Base-by-base conservation (phyloP, 1,140 invertebrate species). In the Harpegnathos saltator region DNA sequence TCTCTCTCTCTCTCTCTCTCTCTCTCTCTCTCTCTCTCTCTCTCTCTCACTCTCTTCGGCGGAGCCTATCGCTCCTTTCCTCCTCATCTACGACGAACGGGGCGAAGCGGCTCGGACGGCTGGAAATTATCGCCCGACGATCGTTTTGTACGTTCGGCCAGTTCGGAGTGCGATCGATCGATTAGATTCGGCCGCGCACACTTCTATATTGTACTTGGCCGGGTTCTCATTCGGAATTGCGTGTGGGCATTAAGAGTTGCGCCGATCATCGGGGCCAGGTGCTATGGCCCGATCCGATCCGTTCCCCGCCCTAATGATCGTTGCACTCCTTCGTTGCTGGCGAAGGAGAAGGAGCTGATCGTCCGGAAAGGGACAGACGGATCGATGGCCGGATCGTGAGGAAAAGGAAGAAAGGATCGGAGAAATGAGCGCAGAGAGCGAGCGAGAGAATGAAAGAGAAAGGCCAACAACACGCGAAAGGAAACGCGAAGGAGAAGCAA, bases 241-340 rank as follows among this genome's bases (percentile, higher is more conserved):
- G 83, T 89, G 84, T 86, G 62, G 82, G 83, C 75, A 80, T 80
- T 80, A 80, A 80, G 65, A 80, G 82, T 83, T 88, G 83, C n/a
- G n/a, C 77, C 77, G 72, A 88, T 88, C 77, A 88, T 88, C 87
- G 83, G 38, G 66, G 77, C 87, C 87, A 88, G 87, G 83, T 88
- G 87, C 83, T 88, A 48, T 61, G 69, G 65, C 54, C 68, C 77
- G 86, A 85, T 87, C 62, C 61, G 65, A 86, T 88, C 85, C 87
- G 69, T 85, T 90, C 83, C 85, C 77, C 87, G 86, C 86, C 88
- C 75, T 84, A 87, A 89, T 89, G 85, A 89, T 86, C 87, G 85
- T 54, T 82, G 83, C 63, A 65, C 72, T 68, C 52, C 26, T n/a
- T n/a, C n/a, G n/a, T n/a, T n/a, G n/a, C n/a, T 48, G 66, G 56